phyloP scores from a whole-genome alignment of 2,113 vertebrate species.

The Laticauda colubrina region DNA sequence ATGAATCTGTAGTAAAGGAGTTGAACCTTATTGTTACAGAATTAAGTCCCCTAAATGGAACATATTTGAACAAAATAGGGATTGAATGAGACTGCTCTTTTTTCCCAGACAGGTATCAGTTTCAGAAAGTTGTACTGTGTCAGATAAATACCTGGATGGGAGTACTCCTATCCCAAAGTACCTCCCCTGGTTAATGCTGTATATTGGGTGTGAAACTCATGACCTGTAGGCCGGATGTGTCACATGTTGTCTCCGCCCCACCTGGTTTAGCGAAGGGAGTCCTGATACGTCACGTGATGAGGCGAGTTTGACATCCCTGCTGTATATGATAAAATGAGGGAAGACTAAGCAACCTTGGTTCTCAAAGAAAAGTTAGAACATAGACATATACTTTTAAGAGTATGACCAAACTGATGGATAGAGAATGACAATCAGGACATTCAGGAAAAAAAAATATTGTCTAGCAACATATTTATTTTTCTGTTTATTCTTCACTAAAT shows the following conservation, averaged over 20 bases:
- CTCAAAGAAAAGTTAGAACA: not conserved
- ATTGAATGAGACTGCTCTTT: not conserved
- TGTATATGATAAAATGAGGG: not conserved
- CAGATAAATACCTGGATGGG: not conserved
- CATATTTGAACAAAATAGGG: not conserved
- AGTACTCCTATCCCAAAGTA: not conserved
- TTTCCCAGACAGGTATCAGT: not conserved
- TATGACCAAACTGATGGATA: not conserved
- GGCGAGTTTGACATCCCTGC: not conserved
- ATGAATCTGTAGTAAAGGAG: not conserved
- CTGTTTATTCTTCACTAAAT: not conserved
- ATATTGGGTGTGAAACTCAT: not conserved
- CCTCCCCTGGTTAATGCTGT: not conserved
- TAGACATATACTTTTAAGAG: not conserved
- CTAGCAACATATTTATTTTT: not conserved
- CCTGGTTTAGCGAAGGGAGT: no score
- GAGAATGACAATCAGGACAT: not conserved
- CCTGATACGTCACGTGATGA: no score
- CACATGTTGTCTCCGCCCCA: no score
- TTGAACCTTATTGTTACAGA: not conserved
- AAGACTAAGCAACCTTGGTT: not conserved
- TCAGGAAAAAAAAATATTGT: not conserved
- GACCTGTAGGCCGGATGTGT: no score
- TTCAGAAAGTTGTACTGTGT: not conserved
- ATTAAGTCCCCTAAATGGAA: not conserved